A percentile compares a stretch with the other conserved stretches of the same genome.
These are phyloP conservation scores for Chelonoidis abingdonii DNA, from an alignment of 2,113 vertebrate species.

Conservation along the genomic window DNA sequence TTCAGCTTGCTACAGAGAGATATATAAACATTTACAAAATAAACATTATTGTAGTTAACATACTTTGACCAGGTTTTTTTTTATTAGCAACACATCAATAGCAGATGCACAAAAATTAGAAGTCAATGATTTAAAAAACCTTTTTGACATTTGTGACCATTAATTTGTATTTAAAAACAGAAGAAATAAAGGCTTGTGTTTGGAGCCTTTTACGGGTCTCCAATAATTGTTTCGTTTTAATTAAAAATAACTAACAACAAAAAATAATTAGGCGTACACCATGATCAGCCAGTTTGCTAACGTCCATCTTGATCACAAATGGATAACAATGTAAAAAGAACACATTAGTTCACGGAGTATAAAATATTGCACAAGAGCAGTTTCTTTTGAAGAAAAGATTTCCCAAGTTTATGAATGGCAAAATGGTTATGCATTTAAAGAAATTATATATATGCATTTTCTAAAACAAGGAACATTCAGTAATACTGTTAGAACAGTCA, in stretches of 20 bases:
- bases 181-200: slow-evolving; percentile 60
- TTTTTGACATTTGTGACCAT: slow-evolving; percentile 70
- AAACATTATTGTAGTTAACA: slow-evolving; percentile 74
- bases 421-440: slow-evolving; percentile 62
- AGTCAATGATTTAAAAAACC: slow-evolving; percentile 71
- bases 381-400: slow-evolving; percentile 72
- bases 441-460: slow-evolving; percentile 66
- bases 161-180: slow-evolving; percentile 74
- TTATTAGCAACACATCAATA: slow-evolving; percentile 72
- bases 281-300: slow-evolving; percentile 67
- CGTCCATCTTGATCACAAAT: slow-evolving; percentile 65
- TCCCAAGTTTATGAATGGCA: slow-evolving; percentile 69
- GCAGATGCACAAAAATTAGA: slow-evolving; percentile 69
- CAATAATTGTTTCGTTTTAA: slow-evolving; percentile 60
- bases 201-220: slow-evolving; percentile 67
- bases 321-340: slow-evolving; percentile 71
- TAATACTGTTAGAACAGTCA: slow-evolving; percentile 85
- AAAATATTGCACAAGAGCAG: slow-evolving; percentile 89
- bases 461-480: slow-evolving; percentile 75
- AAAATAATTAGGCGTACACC: slow-evolving; percentile 39
- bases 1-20: slow-evolving; percentile 69
- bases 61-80: slow-evolving; percentile 69
- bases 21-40: slow-evolving; percentile 86
- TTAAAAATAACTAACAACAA: slow-evolving; percentile 60
- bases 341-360: slow-evolving; percentile 81